Evolutionary conservation across 2,113 vertebrate genomes (phyloP), one percentile per base, ranked within the genome.

Genomic region (Columba janthina): DNA sequence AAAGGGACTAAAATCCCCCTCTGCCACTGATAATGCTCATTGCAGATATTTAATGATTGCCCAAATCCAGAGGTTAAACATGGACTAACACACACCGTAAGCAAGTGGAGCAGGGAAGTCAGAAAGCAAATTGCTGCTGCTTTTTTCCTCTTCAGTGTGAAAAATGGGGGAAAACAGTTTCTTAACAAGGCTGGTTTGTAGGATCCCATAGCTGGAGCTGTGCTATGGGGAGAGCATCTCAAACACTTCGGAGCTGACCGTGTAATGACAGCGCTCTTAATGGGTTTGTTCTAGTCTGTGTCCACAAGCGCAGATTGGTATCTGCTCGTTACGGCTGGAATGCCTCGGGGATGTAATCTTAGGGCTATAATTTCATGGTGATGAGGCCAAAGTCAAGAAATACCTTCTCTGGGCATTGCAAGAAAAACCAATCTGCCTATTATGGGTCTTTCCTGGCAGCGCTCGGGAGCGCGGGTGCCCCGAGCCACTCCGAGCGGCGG

Each of bases 351-450:
- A 20, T 40, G 80, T 12, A 21, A 86, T 51, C 40, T 81, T 1
- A 36, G 78, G 86, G 67, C 80, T 78, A 0, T 13, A 66, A 92
- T 90, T 84, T 89, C 84, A 73, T 2, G 17, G 57, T 17, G 80
- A 21, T 18, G 72, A 95, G 58, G 90, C 90, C 78, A 81, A 94
- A 96, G 64, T 28, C 54, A 72, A 78, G 94, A 91, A 92, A 70
- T 83, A 24, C 50, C 79, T 76, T 88, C 60, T 66, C 74, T 83
- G 66, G 80, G 60, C 88, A 85, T 8, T 60, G 61, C 60, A 14
- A 53, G 85, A 40, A 89, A 60, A 21, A 17, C 86, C 88, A 40
- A 44, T 31, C 7, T 32, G 9, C 71, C 26, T 53, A 9, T 54
- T 75, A 56, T 38, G 72, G 90, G 58, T 50, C 32, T 82, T 8